Percentiles rank a stretch among this genome's conserved stretches.
Conservation (phyloP, 2,888 invertebrate genomes). For the Harpagoxenus sublaevis region DNA sequence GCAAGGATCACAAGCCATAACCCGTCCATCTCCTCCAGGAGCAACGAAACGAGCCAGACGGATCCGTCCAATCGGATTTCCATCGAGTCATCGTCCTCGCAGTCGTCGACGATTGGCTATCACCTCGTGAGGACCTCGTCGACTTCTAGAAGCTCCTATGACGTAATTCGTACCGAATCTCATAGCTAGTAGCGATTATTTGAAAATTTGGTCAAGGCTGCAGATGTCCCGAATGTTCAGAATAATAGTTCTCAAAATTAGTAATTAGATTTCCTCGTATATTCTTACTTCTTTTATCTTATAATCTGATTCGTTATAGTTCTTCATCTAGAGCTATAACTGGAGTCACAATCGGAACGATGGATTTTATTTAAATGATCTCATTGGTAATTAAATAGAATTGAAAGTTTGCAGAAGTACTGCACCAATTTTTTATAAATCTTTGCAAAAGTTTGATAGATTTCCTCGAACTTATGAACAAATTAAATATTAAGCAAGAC, state of each 20-base stretch:
- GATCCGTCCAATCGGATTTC: conserved; percentile 56
- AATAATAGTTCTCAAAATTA: neutral
- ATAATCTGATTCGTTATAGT: neutral
- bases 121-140: conserved; percentile 1
- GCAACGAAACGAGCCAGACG: conserved; percentile 49
- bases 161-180: conserved; percentile 63
- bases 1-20: conserved; percentile 49
- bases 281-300: neutral
- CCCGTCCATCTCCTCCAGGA: conserved; percentile 40
- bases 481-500: neutral
- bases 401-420: neutral
- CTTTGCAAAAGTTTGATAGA: neutral
- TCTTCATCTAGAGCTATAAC: neutral
- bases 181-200: conserved; percentile 11
- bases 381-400: neutral
- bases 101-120: conserved; percentile 52
- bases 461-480: neutral
- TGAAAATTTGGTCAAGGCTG: conserved; percentile 29
- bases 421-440: neutral
- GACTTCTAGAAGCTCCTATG: conserved; percentile 38
- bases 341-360: neutral
- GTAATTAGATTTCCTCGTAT: neutral
- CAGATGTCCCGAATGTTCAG: neutral
- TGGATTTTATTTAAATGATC: conserved; percentile 26
- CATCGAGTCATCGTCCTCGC: conserved; percentile 57